Evolutionary conservation across 2,888 invertebrate genomes (phyloP), one percentile per base, ranked within the genome.

Genomic region (Bugulina stolonifera): DNA sequence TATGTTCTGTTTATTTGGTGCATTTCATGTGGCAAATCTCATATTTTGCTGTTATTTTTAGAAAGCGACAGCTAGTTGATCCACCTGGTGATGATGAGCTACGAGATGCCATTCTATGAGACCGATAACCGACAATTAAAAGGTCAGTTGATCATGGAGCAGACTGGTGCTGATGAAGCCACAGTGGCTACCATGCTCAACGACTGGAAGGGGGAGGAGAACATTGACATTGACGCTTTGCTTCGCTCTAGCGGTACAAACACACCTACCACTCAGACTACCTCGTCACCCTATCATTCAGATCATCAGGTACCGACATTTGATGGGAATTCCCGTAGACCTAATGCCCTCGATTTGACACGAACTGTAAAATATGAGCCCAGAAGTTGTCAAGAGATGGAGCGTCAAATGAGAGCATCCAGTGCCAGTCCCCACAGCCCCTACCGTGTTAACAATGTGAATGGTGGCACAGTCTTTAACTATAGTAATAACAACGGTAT

Each of bases 101-200:
- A 64, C 27, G 64, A 64, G 25, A 14, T 64, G 64, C 64, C 64
- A 32, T 64, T 64, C 64, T 64, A 64, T 64, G 64, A 64, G 32
- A 64, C 2, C 18, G 64, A 64, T 32, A 64, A 32, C 64, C 29
- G 32, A 64, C 64, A 64, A 32, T 10, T 64, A 64, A 64, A 64
- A 34, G 64, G 34, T 14, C 64, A 64, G n/a, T 29, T 64, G 64
- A 27, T 64, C 14, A 57, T 57, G 57, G 57, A 57, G 25, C 57
- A 57, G 57, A 57, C 57, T 23, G 57, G 57, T 5, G 64, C 64
- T 14, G 64, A 64, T 64, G 64, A 64, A 5, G 27, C 64, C 14
- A 32, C 64, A 14, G 64, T 64, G 32, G 64, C 64, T 14, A 25
- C 64, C 2, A 5, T 64, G 2, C 27, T 64, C 5, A 22, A 14